A percentile compares a stretch with the other conserved stretches of the same genome.
These are phyloP conservation scores for Neolamprologus caudopunctatus DNA, from an alignment of 2,113 vertebrate genomes.

Conservation along the genomic window DNA sequence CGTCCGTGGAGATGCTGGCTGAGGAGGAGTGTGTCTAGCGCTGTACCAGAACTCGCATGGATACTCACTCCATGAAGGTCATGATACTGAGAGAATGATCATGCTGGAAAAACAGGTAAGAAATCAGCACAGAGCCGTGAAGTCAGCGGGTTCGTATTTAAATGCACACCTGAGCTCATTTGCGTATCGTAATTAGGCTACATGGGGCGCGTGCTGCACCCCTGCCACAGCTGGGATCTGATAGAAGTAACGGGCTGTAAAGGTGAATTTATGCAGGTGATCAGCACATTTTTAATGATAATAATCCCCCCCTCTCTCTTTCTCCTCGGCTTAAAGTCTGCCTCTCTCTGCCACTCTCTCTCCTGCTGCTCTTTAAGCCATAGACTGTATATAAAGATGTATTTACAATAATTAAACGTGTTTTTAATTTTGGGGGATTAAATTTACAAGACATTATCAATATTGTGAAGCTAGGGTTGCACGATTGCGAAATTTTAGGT, in stretches of 20 bases:
- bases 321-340: background rate
- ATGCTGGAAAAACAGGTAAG: constrained; percentile 74
- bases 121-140: background rate
- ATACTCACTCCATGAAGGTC: constrained; percentile 60
- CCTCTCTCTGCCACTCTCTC: background rate
- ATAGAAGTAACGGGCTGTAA: background rate
- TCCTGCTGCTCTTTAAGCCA: background rate
- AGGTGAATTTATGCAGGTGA: background rate
- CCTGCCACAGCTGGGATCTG: background rate
- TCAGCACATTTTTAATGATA: background rate
- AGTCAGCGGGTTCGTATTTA: background rate
- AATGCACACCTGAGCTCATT: constrained; percentile 20
- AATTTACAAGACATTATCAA: background rate
- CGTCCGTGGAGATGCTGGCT: constrained; percentile 31
- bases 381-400: background rate
- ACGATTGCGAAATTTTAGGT: background rate
- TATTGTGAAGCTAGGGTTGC: background rate
- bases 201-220: background rate
- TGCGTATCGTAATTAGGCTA: background rate
- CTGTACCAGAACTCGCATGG: constrained; percentile 22
- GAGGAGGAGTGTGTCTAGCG: constrained; percentile 12
- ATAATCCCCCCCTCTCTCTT: background rate
- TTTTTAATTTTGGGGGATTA: background rate
- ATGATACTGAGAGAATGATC: constrained; percentile 70
- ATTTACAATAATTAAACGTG: background rate